Evolutionary conservation across 2,797 vertebrate genomes (phyloP).

Genomic region (Squalus acanthias): DNA sequence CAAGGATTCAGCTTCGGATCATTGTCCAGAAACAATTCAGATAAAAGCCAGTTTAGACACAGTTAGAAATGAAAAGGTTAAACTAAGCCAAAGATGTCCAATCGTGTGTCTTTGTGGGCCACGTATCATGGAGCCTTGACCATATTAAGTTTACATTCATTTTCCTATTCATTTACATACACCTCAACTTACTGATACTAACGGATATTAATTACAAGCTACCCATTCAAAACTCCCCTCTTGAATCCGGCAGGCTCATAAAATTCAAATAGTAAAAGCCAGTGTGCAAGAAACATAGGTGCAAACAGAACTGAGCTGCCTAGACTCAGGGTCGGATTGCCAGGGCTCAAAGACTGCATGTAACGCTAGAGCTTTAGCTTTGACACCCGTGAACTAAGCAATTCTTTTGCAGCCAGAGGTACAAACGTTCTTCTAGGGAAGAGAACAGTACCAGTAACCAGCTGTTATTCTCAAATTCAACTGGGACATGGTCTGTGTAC

Average conservation of each 20-base stretch:
- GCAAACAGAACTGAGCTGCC: not conserved
- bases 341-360: not conserved
- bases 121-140: not conserved
- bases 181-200: not conserved
- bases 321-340: not conserved
- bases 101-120: not conserved
- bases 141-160: not conserved
- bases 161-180: not conserved
- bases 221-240: not conserved
- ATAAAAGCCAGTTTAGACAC: not conserved
- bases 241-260: not conserved
- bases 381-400: not conserved
- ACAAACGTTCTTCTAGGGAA: not conserved
- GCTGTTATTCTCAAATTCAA: not conserved
- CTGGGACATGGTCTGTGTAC: not conserved
- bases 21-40: too few relatives aligned
- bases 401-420: not conserved
- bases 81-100: not conserved
- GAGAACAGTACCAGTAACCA: not conserved
- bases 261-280: not conserved
- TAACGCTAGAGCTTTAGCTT: not conserved
- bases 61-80: not conserved
- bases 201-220: not conserved
- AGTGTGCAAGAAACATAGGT: not conserved
- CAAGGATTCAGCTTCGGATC: not conserved